Conservation (phyloP, 2,888 invertebrate species). For the Rhagophthalmus giganteus region DNA sequence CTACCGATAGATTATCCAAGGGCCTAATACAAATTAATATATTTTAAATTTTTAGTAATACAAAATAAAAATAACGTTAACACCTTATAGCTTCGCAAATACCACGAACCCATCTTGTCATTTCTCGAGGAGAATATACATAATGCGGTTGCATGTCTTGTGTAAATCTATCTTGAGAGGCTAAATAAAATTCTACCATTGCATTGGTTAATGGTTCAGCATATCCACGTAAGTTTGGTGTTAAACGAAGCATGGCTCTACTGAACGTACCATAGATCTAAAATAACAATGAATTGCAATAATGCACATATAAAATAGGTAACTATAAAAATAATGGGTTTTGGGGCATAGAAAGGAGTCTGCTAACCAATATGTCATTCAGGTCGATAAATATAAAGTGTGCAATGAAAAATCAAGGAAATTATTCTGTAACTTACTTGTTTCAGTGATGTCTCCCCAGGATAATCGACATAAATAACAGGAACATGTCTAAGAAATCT, state of each 20-base stretch:
- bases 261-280: constrained; percentile 98
- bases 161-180: constrained; percentile 96
- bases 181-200: constrained; percentile 98
- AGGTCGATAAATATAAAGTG: no score
- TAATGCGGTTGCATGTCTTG: constrained; percentile 99
- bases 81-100: constrained; percentile 95
- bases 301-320: no score
- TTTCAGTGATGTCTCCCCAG: constrained; percentile 95
- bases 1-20: constrained; percentile 85
- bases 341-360: no score
- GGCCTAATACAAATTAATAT: constrained; percentile 62
- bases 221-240: constrained; percentile 88
- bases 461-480: constrained; percentile 98
- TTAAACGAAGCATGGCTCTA: constrained; percentile 94
- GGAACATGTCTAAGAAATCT: constrained; percentile 92
- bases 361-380: no score
- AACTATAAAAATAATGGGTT: no score
- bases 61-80: constrained; percentile 7
- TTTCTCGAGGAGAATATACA: constrained; percentile 97
- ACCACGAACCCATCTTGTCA: constrained; percentile 99
- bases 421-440: no score
- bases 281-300: constrained; percentile 34
- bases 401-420: no score
- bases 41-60: constrained; percentile 2
- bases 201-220: constrained; percentile 97